Evolutionary conservation across 1,140 invertebrate genomes (phyloP), one percentile per base, ranked within the genome.

Genomic region (Drosophila tani): DNA sequence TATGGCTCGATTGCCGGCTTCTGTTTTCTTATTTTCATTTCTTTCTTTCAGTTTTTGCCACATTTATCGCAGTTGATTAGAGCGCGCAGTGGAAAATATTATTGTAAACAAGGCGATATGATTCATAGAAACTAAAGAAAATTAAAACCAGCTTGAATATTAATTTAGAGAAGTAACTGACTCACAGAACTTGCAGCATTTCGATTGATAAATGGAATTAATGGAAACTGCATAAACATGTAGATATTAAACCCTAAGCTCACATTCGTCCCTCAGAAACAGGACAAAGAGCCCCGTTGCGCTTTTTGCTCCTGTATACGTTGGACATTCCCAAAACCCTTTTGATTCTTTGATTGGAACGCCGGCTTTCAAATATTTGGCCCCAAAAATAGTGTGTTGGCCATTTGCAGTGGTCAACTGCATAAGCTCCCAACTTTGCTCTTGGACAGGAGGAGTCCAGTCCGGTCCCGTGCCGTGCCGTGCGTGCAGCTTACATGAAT

Each of bases 51-150:
- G n/a, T 17, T 29, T 5, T 11, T 24, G 24, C 15, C 11, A 35
- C 51, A 49, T 40, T 65, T 43, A 49, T 50, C 35, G 24, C 9
- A 29, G 15, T 41, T 68, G 66, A 67, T 69, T 53, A 27, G 29
- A n/a, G 40, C 12, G 9, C 21, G 12, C 24, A n/a, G 19, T 58
- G 12, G 3, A 2, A 19, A 21, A 14, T 60, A n/a, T 21, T 60
- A n/a, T 21, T 32, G 62, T 65, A 62, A 65, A 21, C 62, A 62
- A 21, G 38, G 38, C 1, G 15, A 27, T 15, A 40, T 57, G 60
- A 57, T 11, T 62, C 59, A 62, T 21, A 15, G 53, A 38, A 35
- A 12, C 19, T 14, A 3, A 8, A 9, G 6, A 40, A 14, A 7
- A n/a, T n/a, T 15, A 46, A 46, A 12, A 19, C 11, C 21, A 21